Evolutionary conservation across 2,113 vertebrate genomes (phyloP).

Genomic region (Dendrocopos noguchii): DNA sequence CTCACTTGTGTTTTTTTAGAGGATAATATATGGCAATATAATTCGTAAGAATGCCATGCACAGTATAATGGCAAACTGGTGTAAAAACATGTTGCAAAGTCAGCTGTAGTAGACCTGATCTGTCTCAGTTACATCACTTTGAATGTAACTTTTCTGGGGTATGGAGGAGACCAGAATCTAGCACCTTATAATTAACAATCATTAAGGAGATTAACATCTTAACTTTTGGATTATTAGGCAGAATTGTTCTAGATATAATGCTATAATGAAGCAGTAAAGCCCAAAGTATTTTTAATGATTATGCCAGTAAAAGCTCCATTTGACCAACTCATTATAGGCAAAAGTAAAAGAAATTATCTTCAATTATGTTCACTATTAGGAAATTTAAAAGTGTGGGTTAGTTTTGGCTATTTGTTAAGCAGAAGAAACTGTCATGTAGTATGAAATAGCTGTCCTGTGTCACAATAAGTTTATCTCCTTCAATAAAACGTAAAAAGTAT

Average conservation of each 20-base stretch:
- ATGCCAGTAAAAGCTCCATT: not conserved
- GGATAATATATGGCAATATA: not conserved
- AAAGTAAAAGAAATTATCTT: constrained; percentile 34
- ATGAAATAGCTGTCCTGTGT: constrained; percentile 57
- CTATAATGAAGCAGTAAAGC: not conserved
- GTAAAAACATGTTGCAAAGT: not conserved
- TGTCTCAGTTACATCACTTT: not conserved
- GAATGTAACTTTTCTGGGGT: not conserved
- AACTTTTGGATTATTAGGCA: not conserved
- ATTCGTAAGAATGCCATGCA: not conserved
- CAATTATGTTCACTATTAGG: not conserved
- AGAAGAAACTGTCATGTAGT: constrained; percentile 31
- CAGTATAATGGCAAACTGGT: not conserved
- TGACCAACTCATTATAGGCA: not conserved
- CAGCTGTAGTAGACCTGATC: not conserved
- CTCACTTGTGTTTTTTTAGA: not conserved
- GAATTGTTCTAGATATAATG: not conserved
- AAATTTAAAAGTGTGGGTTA: constrained; percentile 10
- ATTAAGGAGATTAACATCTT: not conserved
- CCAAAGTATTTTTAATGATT: constrained; percentile 18
- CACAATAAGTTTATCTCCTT: constrained; percentile 62
- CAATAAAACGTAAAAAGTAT: constrained; percentile 53
- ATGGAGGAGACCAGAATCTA: not conserved
- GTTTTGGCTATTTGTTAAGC: constrained; percentile 47
- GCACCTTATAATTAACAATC: not conserved